Conservation (phyloP, 2,888 invertebrate genomes). For the Conus canariensis region DNA sequence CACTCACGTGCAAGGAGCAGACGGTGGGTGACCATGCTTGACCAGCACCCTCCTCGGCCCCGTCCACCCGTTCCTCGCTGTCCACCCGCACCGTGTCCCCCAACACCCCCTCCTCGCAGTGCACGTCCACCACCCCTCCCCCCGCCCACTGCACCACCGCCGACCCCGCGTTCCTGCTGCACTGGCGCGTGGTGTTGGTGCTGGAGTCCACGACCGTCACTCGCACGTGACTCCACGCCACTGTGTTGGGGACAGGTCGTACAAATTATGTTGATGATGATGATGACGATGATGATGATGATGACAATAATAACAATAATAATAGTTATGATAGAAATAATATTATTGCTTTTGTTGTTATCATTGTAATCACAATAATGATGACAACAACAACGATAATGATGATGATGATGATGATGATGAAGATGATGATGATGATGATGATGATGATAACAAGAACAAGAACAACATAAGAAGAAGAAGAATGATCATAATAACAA, state of each 20-base stretch:
- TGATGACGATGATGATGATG: too few species aligned
- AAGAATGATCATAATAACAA: too few species aligned
- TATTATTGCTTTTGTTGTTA: too few species aligned
- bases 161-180: neutral
- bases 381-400: too few species aligned
- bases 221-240: neutral
- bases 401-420: too few species aligned
- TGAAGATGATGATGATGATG: too few species aligned
- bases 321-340: too few species aligned
- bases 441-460: too few species aligned
- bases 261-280: too few species aligned
- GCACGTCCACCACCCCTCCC: constrained; percentile 15
- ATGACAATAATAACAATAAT: too few species aligned
- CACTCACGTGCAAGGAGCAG: constrained; percentile 23
- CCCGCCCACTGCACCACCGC: neutral
- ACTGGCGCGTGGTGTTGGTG: neutral
- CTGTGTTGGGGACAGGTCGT: neutral
- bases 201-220: neutral
- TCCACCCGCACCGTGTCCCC: neutral
- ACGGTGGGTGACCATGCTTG: neutral
- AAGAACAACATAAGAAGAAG: too few species aligned
- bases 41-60: neutral
- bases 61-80: neutral
- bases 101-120: constrained; percentile 9
- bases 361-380: too few species aligned